Base-by-base conservation (phyloP, 2,113 vertebrate species). In the Cricetomys ansorgei region DNA sequence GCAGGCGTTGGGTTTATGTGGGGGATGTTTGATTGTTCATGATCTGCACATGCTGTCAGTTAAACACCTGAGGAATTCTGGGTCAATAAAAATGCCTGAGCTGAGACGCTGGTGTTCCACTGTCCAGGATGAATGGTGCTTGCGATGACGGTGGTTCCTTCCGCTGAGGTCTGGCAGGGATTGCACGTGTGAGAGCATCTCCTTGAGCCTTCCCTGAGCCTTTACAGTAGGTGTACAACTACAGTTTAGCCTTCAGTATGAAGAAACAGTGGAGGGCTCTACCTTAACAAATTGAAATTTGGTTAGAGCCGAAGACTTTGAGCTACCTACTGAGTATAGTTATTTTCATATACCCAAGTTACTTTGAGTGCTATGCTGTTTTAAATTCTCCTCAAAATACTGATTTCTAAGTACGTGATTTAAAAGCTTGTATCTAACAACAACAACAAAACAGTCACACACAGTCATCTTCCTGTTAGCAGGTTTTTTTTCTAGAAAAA, bases 311-410 rank as follows among this genome's bases (percentile, higher is more conserved):
- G 70, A 72, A 17, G 43, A 5, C 40, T 91, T 91, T 88, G 40
- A 85, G 57, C 48, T 77, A 53, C 77, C 67, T 87, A 53, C 23
- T 91, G 34, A 89, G 72, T 59, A 4, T 84, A 45, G 37, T 88
- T 95, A 96, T 85, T 97, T 96, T 43, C 81, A 5, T 72, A 57
- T 85, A 87, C 45, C 17, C n/a, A 93, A 93, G 88, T 95, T 89
- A 84, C 65, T n/a, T 79, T 73, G 53, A 94, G 43, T 92, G 21
- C 81, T 94, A 67, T 53, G 31, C 67, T 85, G 21, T 89, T 95
- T 80, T 34, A 80, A 92, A 79, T 94, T 95, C 64, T 93, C 73
- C 15, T 21, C 55, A 93, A 90, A 93, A 88, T 92, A 83, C 48
- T 94, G 91, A 69, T 43, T 45, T 76, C 15, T 69, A 90, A 27